These are phyloP conservation scores for Crossaster papposus DNA, from an alignment of 53 echinoderm and acorn worm species.

Conservation along the genomic window DNA sequence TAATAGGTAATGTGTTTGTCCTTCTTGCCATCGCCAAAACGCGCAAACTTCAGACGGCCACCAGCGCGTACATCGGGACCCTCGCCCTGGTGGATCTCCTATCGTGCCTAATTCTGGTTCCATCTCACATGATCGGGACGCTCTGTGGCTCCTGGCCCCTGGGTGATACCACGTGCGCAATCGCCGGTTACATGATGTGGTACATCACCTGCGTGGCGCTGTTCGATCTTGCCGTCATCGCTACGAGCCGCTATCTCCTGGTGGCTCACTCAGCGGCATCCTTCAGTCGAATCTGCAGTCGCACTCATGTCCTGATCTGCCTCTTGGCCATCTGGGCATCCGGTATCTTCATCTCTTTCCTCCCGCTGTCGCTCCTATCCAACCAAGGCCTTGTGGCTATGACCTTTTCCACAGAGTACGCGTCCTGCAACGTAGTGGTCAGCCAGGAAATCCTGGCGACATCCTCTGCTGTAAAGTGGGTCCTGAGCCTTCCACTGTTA, in stretches of 20 bases:
- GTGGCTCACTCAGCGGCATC: conserved; percentile 20
- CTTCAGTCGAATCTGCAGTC: conserved; percentile 22
- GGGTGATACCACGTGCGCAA: conserved; percentile 43
- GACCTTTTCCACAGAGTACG: neutral
- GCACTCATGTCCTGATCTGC: neutral
- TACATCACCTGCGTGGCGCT: conserved; percentile 63
- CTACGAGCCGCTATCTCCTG: conserved; percentile 63
- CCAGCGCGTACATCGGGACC: conserved; percentile 60
- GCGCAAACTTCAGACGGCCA: conserved; percentile 34
- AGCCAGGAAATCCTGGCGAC: neutral
- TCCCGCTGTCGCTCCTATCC: conserved; percentile 14
- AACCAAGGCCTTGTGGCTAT: conserved; percentile 8
- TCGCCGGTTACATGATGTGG: conserved; percentile 41
- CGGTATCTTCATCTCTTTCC: conserved; percentile 13
- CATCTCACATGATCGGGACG: conserved; percentile 61
- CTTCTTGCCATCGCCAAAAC: conserved; percentile 31
- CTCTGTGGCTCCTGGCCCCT: conserved; percentile 56
- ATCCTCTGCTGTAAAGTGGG: neutral
- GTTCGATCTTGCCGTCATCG: conserved; percentile 59
- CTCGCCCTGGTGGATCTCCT: conserved; percentile 57
- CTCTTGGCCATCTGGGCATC: conserved; percentile 4
- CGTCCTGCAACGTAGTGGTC: conserved; percentile 15
- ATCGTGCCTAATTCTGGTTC: conserved; percentile 55
- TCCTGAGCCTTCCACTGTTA: neutral
- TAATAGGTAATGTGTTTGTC: conserved; percentile 35